Percentiles rank a stretch among this genome's conserved stretches.
Evolutionary conservation across 2,888 invertebrate species (phyloP).

Genomic region (Nudaria mundana): DNA sequence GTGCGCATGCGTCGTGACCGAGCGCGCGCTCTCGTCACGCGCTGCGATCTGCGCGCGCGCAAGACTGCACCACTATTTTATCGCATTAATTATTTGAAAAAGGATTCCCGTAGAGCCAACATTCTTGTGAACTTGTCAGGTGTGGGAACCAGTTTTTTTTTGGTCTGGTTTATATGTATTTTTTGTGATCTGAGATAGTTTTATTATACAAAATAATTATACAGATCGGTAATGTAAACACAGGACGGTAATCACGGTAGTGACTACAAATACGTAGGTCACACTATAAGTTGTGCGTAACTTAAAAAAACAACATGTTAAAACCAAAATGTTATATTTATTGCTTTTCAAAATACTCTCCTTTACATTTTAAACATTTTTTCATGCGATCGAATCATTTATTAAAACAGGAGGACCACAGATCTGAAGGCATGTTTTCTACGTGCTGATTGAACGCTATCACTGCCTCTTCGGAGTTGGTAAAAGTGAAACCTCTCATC

Average conservation of each 20-base stretch:
- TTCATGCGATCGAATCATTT: no score
- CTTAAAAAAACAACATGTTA: no score
- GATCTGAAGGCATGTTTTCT: no score
- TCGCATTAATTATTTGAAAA: constrained; percentile 80
- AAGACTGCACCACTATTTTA: constrained; percentile 72
- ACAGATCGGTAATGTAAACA: background rate
- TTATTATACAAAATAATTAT: background rate
- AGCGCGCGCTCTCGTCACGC: constrained; percentile 77
- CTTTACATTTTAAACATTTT: no score
- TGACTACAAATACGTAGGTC: no score
- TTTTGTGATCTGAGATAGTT: background rate
- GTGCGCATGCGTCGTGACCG: constrained; percentile 75
- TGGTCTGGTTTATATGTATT: constrained; percentile 18
- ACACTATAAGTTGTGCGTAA: no score
- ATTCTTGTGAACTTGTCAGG: constrained; percentile 60
- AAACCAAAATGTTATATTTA: no score
- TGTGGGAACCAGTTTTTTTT: constrained; percentile 51
- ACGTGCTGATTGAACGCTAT: no score
- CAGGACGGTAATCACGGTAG: background rate
- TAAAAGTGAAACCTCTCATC: no score
- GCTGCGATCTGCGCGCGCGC: constrained; percentile 55
- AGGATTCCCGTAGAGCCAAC: constrained; percentile 68
- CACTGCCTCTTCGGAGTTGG: no score
- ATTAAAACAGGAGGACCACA: no score
- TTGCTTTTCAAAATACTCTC: no score